Evolutionary conservation across 2,888 invertebrate species (phyloP), one percentile per base, ranked within the genome.

Genomic region (Drosophila neutralis): DNA sequence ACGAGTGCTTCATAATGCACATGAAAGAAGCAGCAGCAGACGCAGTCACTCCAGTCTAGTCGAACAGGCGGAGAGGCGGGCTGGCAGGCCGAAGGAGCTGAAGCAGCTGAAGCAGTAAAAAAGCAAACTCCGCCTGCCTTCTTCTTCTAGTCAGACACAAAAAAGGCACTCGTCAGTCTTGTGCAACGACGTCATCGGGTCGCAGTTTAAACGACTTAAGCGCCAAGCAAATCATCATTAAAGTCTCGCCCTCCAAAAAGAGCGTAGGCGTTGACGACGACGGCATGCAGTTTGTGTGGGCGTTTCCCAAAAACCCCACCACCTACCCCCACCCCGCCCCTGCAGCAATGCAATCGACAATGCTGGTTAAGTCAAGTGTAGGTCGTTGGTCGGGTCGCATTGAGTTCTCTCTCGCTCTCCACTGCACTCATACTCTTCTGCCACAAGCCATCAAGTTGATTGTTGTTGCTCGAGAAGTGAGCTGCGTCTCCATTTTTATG

Each of bases 341-440:
- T 21, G 31, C 33, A 21, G 61, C 71, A 61, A 70, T 85, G 89
- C 81, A 83, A 90, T 89, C 90, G 90, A 90, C 90, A 90, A 91
- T 89, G 90, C 91, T 89, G 90, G 90, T 90, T 90, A 91, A 90
- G 90, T 90, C 90, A 90, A 91, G 91, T 90, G 86, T 91, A 91
- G 87, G 90, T 91, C 89, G 90, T 87, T 80, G 83, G 81, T 87
- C 88, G 90, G 86, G 83, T 87, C 77, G 79, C 76, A 53, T 67
- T 61, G 68, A 80, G 81, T 67, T 78, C 65, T 29, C 29, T 58
- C 52, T n/a, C 29, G 29, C 29, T 11, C 18, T 21, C 11, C 42
- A 11, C 36, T 11, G 29, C 35, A 15, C 35, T 38, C 51, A 21
- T 33, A 21, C 57, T 29, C 31, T 42, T 33, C 35, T 76, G 63